Evolutionary conservation across 1,140 invertebrate genomes (phyloP).

Genomic region (Eubasilissa regina): DNA sequence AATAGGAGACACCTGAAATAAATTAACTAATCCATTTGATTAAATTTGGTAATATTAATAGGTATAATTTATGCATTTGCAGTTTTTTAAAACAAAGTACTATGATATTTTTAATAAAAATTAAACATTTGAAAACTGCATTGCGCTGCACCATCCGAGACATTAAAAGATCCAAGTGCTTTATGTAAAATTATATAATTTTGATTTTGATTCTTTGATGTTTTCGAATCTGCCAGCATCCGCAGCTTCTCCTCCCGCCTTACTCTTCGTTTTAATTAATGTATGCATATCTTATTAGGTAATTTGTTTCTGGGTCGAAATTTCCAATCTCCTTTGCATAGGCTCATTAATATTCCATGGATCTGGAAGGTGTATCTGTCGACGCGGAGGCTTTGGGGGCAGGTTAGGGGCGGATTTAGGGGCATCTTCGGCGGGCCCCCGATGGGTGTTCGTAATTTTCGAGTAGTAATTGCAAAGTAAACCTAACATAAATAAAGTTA

Average conservation of each 20-base stretch:
- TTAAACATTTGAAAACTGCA: no score
- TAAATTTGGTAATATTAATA: no score
- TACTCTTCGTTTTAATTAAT: conserved; percentile 33
- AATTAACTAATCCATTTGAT: no score
- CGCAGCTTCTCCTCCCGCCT: neutral
- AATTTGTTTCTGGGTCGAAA: conserved; percentile 39
- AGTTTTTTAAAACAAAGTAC: no score
- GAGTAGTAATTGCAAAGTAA: conserved; percentile 48
- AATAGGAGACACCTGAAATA: no score
- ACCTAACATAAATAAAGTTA: conserved; percentile 45
- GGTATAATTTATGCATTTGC: no score
- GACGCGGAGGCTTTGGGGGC: neutral
- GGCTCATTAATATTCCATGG: conserved; percentile 40
- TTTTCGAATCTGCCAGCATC: conserved; percentile 2
- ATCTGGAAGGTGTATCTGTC: conserved; percentile 19
- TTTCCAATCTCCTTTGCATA: conserved; percentile 40
- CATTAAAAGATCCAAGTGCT: no score
- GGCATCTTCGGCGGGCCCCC: conserved; percentile 17
- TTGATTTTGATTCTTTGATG: conserved; percentile 24
- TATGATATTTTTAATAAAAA: no score
- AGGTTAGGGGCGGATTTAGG: conserved; percentile 1
- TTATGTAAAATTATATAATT: neutral
- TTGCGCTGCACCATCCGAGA: no score
- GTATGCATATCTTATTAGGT: conserved; percentile 44
- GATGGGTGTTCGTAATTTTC: conserved; percentile 42